These are phyloP conservation scores for Capreolus pygargus DNA, from an alignment of 2,113 vertebrate species.

Conservation along the genomic window DNA sequence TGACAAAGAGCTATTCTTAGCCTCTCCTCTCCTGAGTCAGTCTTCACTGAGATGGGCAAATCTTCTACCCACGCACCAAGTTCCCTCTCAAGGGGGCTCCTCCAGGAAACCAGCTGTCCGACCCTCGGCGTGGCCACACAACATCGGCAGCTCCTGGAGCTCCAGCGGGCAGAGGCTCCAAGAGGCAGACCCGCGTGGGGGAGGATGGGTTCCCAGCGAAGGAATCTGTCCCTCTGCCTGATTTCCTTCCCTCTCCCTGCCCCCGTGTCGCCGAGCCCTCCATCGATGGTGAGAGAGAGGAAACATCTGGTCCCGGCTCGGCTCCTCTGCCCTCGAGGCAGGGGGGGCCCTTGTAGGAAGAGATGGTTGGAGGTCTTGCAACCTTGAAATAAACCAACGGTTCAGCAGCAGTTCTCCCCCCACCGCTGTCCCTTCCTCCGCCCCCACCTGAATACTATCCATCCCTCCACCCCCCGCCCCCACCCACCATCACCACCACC, in stretches of 20 bases:
- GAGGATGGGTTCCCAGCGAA: not conserved
- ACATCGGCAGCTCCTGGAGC: not conserved
- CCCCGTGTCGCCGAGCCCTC: not conserved
- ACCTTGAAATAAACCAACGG: constrained; percentile 68
- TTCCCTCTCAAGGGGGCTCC: not conserved
- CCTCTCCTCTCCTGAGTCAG: not conserved
- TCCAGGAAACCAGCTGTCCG: not conserved
- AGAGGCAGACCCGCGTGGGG: not conserved
- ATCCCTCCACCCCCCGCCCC: not conserved
- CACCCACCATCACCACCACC: not conserved
- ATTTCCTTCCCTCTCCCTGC: not conserved
- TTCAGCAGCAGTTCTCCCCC: not conserved
- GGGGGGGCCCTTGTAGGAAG: constrained; percentile 50
- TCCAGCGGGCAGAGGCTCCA: not conserved
- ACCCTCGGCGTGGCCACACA: not conserved
- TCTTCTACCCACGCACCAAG: not conserved
- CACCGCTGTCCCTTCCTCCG: not conserved
- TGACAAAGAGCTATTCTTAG: not conserved
- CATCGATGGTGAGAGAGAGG: constrained; percentile 56
- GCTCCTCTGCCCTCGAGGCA: not conserved
- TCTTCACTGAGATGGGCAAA: not conserved
- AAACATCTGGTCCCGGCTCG: constrained; percentile 62
- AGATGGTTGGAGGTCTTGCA: constrained; percentile 37
- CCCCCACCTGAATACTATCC: not conserved
- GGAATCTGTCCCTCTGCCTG: not conserved